phyloP scores from a whole-genome alignment of 2,113 vertebrate species.

The Notarius lentiginosus region DNA sequence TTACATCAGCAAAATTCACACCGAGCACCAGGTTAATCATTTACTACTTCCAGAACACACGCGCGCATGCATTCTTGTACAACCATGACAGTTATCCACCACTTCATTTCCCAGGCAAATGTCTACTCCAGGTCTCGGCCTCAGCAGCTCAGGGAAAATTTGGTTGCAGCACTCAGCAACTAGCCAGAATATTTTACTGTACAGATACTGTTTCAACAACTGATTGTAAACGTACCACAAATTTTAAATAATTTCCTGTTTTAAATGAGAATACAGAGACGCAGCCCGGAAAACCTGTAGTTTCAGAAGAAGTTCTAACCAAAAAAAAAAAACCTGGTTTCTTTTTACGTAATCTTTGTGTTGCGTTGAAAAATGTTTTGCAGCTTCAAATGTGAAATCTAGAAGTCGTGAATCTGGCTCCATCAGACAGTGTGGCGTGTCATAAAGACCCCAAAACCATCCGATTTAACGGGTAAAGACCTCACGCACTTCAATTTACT shows the following conservation, averaged over 20 bases:
- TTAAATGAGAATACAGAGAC: background rate
- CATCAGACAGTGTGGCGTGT: background rate
- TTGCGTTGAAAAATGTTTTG: background rate
- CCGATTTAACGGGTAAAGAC: background rate
- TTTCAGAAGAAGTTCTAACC: background rate
- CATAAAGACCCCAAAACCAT: background rate
- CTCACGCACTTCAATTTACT: background rate
- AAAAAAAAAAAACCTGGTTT: too few relatives aligned
- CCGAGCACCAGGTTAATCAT: background rate
- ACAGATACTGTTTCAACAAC: background rate
- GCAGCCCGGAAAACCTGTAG: background rate
- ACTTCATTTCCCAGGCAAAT: conserved; percentile 50
- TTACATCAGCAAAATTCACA: background rate
- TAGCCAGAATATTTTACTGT: background rate
- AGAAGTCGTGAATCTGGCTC: background rate
- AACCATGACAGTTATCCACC: conserved; percentile 31
- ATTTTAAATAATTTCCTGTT: background rate
- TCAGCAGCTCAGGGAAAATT: background rate
- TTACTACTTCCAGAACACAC: background rate
- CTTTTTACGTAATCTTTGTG: background rate
- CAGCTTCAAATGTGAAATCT: background rate
- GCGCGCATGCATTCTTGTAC: background rate
- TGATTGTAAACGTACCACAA: background rate
- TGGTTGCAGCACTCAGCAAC: background rate
- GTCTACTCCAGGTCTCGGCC: background rate